A percentile compares a stretch with the other conserved stretches of the same genome.
phyloP scores from a whole-genome alignment of 2,888 invertebrate genomes.

The Leptinotarsa rubiginosa region DNA sequence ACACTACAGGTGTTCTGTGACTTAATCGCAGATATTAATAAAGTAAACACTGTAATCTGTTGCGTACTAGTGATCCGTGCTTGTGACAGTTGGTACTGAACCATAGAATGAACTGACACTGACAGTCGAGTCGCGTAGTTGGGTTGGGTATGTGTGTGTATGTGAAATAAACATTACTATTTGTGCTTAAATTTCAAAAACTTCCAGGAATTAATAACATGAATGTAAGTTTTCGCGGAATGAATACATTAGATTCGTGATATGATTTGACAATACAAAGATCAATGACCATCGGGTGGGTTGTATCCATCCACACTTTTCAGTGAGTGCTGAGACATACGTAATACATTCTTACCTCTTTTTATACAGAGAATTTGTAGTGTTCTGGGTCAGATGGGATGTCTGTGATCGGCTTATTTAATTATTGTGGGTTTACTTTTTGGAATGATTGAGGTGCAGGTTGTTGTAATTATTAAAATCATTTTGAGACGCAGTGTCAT shows the following conservation, averaged over 20 bases:
- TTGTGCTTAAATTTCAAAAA: constrained; percentile 44
- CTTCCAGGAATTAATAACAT: constrained; percentile 45
- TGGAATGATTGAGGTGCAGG: constrained; percentile 41
- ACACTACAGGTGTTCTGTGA: no score
- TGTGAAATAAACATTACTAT: constrained; percentile 47
- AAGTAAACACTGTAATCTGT: background rate
- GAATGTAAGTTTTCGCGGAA: constrained; percentile 54
- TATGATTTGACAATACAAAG: constrained; percentile 44
- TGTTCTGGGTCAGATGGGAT: constrained; percentile 42
- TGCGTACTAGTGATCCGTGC: background rate
- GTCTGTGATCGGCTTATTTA: constrained; percentile 41
- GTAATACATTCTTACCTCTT: constrained; percentile 40
- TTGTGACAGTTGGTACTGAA: background rate
- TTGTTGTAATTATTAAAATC: constrained; percentile 40
- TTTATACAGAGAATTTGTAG: constrained; percentile 35
- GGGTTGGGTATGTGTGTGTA: constrained; percentile 50
- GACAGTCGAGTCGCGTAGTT: constrained; percentile 18
- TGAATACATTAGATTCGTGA: background rate
- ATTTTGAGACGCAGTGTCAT: constrained; percentile 39
- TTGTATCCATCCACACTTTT: constrained; percentile 58
- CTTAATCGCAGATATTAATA: background rate
- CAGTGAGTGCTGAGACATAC: constrained; percentile 49
- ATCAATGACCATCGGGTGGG: constrained; percentile 68
- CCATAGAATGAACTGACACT: constrained; percentile 15
- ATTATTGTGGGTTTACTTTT: constrained; percentile 45